phyloP scores from a whole-genome alignment of 2,113 vertebrate genomes.

The Neomonachus schauinslandi region DNA sequence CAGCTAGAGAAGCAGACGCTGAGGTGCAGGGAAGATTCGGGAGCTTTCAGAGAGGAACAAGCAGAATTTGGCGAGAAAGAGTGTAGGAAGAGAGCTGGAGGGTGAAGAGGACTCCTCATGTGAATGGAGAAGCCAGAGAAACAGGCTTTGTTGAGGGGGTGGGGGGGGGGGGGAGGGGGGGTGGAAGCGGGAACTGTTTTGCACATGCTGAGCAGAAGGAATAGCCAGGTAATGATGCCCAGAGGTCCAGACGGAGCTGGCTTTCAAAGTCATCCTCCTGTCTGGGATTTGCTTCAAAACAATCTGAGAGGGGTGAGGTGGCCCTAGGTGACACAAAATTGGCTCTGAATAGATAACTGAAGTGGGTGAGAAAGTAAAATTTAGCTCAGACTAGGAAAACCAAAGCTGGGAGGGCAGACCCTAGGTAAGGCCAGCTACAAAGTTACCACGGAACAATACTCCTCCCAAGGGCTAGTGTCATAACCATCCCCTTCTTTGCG shows the following conservation, averaged over 20 bases:
- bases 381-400: background rate
- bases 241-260: background rate
- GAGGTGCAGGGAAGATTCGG: background rate
- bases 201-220: background rate
- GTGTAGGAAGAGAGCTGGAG: background rate
- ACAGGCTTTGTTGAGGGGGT: background rate
- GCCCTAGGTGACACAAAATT: background rate
- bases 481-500: background rate
- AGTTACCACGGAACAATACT: background rate
- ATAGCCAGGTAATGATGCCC: no score
- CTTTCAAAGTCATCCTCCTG: background rate
- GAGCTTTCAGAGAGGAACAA: background rate
- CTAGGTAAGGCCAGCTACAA: background rate
- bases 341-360: background rate
- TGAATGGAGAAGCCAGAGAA: background rate
- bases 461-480: background rate
- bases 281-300: background rate
- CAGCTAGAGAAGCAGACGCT: background rate
- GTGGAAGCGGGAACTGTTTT: background rate
- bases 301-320: background rate
- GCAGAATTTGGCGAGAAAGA: background rate
- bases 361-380: conserved; percentile 5
- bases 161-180: no score
- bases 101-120: background rate
- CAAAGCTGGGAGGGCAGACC: background rate